phyloP scores from a whole-genome alignment of 53 echinoderm and acorn worm species.

The Mesocentrotus franciscanus region DNA sequence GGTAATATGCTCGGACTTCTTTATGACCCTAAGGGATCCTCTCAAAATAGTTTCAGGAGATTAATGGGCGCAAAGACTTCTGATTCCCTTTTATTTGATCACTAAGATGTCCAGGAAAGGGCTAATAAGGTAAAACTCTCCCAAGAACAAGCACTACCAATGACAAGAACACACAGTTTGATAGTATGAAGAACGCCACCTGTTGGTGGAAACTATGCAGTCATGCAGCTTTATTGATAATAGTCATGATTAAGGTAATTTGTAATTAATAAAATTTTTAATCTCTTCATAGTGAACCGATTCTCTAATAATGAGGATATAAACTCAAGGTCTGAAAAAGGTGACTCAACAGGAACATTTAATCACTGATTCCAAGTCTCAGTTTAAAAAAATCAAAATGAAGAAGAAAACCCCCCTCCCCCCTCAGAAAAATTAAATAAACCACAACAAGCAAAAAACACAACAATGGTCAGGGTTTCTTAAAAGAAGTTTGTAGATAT shows the following conservation, averaged over 20 bases:
- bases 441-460: no score
- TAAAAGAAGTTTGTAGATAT: background rate
- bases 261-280: no score
- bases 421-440: no score
- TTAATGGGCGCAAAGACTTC: background rate
- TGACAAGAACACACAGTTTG: background rate
- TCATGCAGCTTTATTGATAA: background rate
- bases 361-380: no score
- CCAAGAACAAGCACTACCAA: background rate
- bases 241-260: no score
- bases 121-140: background rate
- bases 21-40: background rate
- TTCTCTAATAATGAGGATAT: no score
- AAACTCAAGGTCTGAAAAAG: no score
- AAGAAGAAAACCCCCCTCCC: no score
- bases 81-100: background rate
- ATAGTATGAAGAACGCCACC: conserved; percentile 9
- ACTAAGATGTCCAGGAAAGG: background rate
- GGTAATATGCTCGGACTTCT: conserved; percentile 18
- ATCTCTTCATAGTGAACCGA: no score
- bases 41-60: conserved; percentile 33
- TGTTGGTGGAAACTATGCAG: conserved; percentile 19
- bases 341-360: no score
- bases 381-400: no score
- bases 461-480: no score